These are phyloP conservation scores for Gastrophryne carolinensis DNA, from an alignment of 2,797 vertebrate species.

Conservation along the genomic window DNA sequence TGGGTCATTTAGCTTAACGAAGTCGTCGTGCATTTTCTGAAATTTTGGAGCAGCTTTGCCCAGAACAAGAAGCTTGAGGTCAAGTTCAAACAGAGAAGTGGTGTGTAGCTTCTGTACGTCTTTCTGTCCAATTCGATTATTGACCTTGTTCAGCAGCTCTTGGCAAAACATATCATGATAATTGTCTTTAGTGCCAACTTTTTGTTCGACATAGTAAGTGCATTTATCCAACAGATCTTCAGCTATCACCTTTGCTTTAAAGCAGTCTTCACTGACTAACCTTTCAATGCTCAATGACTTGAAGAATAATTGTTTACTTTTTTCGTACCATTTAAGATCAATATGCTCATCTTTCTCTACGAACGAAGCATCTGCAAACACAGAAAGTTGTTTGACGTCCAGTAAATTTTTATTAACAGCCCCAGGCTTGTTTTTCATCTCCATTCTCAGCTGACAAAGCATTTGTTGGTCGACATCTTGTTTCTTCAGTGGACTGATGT, in stretches of 20 bases:
- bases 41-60: slow-evolving; percentile 64
- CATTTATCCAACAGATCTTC: slow-evolving; percentile 59
- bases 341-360: slow-evolving; percentile 28
- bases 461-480: slow-evolving; percentile 64
- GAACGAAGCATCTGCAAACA: slow-evolving; percentile 37
- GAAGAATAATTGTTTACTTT: not conserved
- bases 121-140: slow-evolving; percentile 57
- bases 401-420: slow-evolving; percentile 62
- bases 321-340: not conserved
- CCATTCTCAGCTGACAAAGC: slow-evolving; percentile 60
- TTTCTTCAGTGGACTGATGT: slow-evolving; percentile 47
- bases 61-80: slow-evolving; percentile 71
- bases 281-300: not conserved
- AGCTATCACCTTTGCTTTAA: slow-evolving; percentile 1
- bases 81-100: slow-evolving; percentile 66
- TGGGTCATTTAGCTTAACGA: slow-evolving; percentile 61
- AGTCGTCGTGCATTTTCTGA: slow-evolving; percentile 66
- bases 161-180: slow-evolving; percentile 69
- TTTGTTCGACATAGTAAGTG: slow-evolving; percentile 60
- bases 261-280: not conserved
- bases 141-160: slow-evolving; percentile 66
- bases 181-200: slow-evolving; percentile 57
- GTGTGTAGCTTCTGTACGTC: slow-evolving; percentile 55
- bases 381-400: slow-evolving; percentile 53
- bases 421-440: slow-evolving; percentile 61